Base-by-base conservation (phyloP, 1,140 invertebrate species). In the Brachionus rotundiformis region DNA sequence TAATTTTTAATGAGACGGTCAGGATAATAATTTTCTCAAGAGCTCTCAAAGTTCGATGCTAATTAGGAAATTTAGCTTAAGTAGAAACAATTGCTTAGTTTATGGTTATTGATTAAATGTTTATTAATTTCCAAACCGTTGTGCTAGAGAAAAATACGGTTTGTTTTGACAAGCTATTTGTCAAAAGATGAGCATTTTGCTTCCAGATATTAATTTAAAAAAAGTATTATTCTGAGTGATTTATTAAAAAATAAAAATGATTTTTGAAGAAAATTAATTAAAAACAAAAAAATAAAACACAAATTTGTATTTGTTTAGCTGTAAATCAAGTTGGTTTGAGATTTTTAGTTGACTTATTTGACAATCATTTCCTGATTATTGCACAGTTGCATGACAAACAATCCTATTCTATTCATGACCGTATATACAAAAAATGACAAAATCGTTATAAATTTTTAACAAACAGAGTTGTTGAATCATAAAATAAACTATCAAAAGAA, bases 51-150 rank as follows among this genome's bases (percentile, higher is more conserved):
- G 4, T 19, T 29, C 29, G 11, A 63, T 16, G 23, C 29, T 68
- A 33, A 68, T 63, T 33, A 68, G 36, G 63, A 68, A 11, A 68
- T 33, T 1, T 13, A 19, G 33, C 63, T 68, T 68, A 68, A 68
- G 19, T 29, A 68, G 8, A 16, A 19, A 33, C 29, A 68, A 68
- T 25, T 25, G 6, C 19, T 27, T 61, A 31, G 29, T 68, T 68
- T 68, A 68, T 68, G 63, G 63, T 68, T 68, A 31, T 23, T 68
- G 63, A 68, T 68, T 68, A 68, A 68, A 33, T 68, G 36, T 68
- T 68, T n/a, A n/a, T n/a, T n/a, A n/a, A n/a, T n/a, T n/a, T n/a
- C n/a, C n/a, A n/a, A n/a, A n/a, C n/a, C n/a, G n/a, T n/a, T 68
- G 16, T 68, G 31, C 33, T 68, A 3, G n/a, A n/a, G n/a, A n/a